These are phyloP conservation scores for Poecilia wingei DNA, from an alignment of 2,797 vertebrate species.

Conservation along the genomic window DNA sequence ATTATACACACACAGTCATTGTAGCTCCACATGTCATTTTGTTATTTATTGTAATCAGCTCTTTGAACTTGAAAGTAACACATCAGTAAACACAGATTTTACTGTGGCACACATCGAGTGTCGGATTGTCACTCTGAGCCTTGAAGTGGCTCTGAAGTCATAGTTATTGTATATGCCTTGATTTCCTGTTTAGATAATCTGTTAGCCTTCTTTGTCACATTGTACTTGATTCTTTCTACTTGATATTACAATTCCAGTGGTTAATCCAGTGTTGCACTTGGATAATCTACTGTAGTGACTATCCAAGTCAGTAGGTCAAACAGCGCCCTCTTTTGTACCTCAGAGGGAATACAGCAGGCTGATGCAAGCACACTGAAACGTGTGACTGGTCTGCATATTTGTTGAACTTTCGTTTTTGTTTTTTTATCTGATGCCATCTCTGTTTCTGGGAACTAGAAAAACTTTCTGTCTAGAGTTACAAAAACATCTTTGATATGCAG, in stretches of 20 bases:
- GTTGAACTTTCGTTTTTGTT: background rate
- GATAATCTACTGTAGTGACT: background rate
- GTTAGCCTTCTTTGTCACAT: background rate
- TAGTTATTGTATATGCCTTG: background rate
- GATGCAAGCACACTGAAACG: slow-evolving; percentile 80
- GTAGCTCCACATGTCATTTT: accelerated
- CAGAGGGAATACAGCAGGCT: slow-evolving; percentile 58
- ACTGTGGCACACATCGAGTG: background rate
- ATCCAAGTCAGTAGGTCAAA: slow-evolving; percentile 8
- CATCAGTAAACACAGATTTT: background rate
- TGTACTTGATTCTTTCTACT: accelerated
- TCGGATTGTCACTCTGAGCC: background rate
- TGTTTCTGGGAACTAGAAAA: background rate
- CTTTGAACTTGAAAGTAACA: slow-evolving; percentile 10
- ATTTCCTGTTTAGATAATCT: background rate
- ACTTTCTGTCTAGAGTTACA: background rate
- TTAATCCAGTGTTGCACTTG: background rate
- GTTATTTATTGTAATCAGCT: background rate
- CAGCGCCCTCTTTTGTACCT: slow-evolving; percentile 49
- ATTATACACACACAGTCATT: accelerated
- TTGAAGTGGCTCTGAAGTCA: background rate
- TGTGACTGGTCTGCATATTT: background rate
- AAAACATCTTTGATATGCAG: background rate
- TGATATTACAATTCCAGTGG: accelerated
- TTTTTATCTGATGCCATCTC: background rate